Evolutionary conservation across 2,888 invertebrate genomes (phyloP).

Genomic region (Isoperla grammatica): DNA sequence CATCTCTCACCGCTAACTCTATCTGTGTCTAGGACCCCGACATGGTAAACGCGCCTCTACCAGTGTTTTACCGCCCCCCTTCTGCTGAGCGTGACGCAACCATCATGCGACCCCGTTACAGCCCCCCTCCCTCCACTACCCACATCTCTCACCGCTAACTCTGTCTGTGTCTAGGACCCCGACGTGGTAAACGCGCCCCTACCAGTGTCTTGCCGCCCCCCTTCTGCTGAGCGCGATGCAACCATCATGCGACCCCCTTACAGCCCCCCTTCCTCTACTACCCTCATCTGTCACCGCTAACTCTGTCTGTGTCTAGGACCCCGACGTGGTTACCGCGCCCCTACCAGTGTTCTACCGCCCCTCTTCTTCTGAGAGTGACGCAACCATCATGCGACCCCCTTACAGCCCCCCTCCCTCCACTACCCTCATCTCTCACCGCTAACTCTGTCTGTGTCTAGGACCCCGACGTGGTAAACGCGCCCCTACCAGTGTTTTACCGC

Average conservation of each 20-base stretch:
- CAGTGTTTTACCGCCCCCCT: constrained; percentile 68
- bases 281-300: no score
- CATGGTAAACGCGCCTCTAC: constrained; percentile 73
- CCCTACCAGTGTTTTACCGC: no score
- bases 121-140: constrained; percentile 40
- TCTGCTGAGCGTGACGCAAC: constrained; percentile 65
- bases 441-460: no score
- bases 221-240: constrained; percentile 63
- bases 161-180: constrained; percentile 62
- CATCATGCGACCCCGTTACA: constrained; percentile 54
- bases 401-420: no score
- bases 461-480: no score
- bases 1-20: no score
- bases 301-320: constrained; percentile 53
- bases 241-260: constrained; percentile 43
- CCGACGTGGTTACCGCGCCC: constrained; percentile 73
- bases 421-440: no score
- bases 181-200: constrained; percentile 74
- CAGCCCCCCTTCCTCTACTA: no score
- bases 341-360: constrained; percentile 73
- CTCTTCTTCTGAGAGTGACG: constrained; percentile 63
- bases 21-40: constrained; percentile 63
- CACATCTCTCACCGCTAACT: constrained; percentile 39
- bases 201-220: constrained; percentile 70
- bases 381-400: constrained; percentile 61